Evolutionary conservation across 1,140 invertebrate genomes (phyloP).

Genomic region (Drosophila simulans): DNA sequence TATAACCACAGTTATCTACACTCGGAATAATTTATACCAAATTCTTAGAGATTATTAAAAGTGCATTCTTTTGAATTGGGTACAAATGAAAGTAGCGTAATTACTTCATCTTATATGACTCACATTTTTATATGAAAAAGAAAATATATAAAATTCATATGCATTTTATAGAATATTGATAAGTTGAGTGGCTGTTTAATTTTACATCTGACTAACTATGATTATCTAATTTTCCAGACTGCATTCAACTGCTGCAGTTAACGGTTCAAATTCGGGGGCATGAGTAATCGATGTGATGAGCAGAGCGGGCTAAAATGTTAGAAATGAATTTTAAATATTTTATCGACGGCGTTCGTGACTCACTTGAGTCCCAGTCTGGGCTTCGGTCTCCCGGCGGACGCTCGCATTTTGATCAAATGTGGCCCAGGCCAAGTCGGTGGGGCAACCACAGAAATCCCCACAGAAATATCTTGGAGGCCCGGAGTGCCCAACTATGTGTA

Average conservation of each 20-base stretch:
- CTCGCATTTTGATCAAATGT: conserved; percentile 78
- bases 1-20: conserved; percentile 54
- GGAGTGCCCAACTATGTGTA: conserved; percentile 46
- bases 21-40: neutral
- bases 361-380: conserved; percentile 51
- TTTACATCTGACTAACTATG: neutral
- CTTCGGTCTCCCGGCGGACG: conserved; percentile 42
- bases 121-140: no score
- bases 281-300: conserved; percentile 51
- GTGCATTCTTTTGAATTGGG: no score
- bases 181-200: neutral
- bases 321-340: conserved; percentile 84
- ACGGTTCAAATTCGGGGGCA: conserved; percentile 19
- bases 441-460: conserved; percentile 57
- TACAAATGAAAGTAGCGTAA: no score
- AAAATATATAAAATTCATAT: no score
- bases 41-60: no score
- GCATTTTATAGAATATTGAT: neutral
- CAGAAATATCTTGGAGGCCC: conserved; percentile 36
- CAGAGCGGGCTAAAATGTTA: conserved; percentile 64
- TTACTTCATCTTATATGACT: no score
- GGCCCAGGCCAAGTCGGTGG: conserved; percentile 39
- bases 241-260: conserved; percentile 10
- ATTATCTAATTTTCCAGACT: neutral
- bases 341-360: conserved; percentile 77